phyloP scores from a whole-genome alignment of 2,888 invertebrate genomes.

The Lacanobia wlatinum region DNA sequence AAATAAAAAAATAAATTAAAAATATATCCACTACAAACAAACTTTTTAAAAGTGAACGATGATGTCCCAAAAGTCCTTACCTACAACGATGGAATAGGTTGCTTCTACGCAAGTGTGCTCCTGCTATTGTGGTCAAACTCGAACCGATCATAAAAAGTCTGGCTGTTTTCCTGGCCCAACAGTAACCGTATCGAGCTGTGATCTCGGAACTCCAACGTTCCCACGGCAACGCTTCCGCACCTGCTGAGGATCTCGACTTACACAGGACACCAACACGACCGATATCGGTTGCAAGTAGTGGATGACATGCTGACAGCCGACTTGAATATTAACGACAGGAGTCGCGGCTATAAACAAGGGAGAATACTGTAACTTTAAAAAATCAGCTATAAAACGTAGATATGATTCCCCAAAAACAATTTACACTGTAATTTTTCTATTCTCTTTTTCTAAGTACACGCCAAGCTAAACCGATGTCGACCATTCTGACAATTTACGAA shows the following conservation, averaged over 20 bases:
- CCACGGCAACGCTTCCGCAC: constrained; percentile 74
- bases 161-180: constrained; percentile 12
- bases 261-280: constrained; percentile 66
- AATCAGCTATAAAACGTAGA: too few relatives aligned
- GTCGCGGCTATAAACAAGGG: background rate
- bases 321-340: background rate
- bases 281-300: constrained; percentile 24
- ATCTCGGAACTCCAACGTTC: constrained; percentile 69
- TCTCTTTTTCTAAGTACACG: too few relatives aligned
- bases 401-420: too few relatives aligned
- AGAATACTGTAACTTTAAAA: too few relatives aligned
- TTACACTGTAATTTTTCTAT: too few relatives aligned
- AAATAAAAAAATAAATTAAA: too few relatives aligned
- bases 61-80: background rate
- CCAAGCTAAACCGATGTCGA: too few relatives aligned
- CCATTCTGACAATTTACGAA: too few relatives aligned
- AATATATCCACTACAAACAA: too few relatives aligned
- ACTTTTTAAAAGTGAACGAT: background rate
- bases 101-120: too few relatives aligned
- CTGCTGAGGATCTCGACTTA: constrained; percentile 70
- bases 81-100: too few relatives aligned
- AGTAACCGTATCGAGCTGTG: constrained; percentile 62
- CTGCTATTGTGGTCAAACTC: too few relatives aligned
- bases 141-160: background rate
- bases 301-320: background rate